phyloP scores from a whole-genome alignment of 2,888 invertebrate species.

The Lasioglossum oenotherae region DNA sequence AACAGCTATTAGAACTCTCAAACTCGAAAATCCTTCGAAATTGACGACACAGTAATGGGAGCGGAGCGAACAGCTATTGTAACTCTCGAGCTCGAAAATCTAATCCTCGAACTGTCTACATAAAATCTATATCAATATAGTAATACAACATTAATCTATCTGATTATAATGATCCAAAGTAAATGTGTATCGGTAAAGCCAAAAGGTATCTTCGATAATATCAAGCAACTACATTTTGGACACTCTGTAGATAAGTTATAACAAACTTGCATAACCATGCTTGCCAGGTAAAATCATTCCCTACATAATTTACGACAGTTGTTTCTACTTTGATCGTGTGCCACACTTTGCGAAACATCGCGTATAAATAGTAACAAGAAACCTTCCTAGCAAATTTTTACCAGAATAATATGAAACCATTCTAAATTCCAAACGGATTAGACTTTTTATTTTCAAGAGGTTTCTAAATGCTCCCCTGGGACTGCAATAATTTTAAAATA shows the following conservation, averaged over 20 bases:
- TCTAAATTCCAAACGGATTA: neutral
- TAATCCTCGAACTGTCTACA: neutral
- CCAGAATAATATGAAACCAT: too few relatives aligned
- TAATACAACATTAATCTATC: neutral
- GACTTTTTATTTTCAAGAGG: neutral
- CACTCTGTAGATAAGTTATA: neutral
- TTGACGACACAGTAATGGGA: neutral
- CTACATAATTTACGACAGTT: neutral
- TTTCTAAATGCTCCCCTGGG: neutral
- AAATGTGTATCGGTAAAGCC: neutral
- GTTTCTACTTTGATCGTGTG: neutral
- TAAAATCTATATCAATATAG: neutral
- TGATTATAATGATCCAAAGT: neutral
- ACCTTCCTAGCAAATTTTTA: neutral
- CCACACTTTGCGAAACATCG: neutral
- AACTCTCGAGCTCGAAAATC: neutral
- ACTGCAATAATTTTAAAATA: constrained; percentile 26
- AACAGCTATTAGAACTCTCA: neutral
- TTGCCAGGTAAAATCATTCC: neutral
- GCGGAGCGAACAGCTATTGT: neutral
- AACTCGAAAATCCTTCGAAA: neutral
- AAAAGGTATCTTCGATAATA: neutral
- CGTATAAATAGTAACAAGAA: neutral
- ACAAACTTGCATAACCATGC: neutral
- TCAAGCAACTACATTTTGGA: neutral